phyloP scores from a whole-genome alignment of 1,140 invertebrate genomes.

The Cotesia vestalis region DNA sequence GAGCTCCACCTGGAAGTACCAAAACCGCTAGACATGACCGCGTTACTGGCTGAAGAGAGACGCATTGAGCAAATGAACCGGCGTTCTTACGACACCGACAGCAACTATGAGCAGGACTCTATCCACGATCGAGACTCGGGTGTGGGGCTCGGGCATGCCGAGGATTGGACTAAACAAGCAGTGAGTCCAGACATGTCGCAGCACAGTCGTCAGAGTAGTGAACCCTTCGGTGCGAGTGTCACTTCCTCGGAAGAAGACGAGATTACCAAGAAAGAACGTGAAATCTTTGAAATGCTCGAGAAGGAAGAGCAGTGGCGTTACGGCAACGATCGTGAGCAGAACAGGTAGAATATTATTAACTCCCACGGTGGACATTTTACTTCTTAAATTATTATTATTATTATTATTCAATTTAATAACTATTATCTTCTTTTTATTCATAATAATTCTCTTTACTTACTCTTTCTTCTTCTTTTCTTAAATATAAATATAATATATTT shows the following conservation, averaged over 20 bases:
- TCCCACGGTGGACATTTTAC: background rate
- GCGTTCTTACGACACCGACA: constrained; percentile 67
- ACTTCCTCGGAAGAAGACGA: constrained; percentile 79
- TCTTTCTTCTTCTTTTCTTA: constrained; percentile 9
- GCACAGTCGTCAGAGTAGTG: constrained; percentile 81
- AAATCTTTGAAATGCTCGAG: constrained; percentile 77
- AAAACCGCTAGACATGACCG: constrained; percentile 82
- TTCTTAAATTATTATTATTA: background rate
- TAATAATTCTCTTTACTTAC: background rate
- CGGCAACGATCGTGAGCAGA: constrained; percentile 55
- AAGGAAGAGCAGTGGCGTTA: constrained; percentile 72
- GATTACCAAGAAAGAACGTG: constrained; percentile 74
- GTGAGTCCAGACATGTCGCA: constrained; percentile 71
- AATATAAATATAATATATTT: constrained; percentile 5
- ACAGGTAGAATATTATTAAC: constrained; percentile 49
- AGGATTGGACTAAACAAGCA: constrained; percentile 70
- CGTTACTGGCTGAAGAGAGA: constrained; percentile 80
- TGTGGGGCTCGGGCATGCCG: constrained; percentile 73
- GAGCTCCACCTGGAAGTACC: constrained; percentile 71
- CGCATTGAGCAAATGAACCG: constrained; percentile 77
- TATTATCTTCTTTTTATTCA: constrained; percentile 11
- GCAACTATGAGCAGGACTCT: constrained; percentile 65
- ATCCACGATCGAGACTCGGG: constrained; percentile 75
- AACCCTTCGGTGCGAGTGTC: constrained; percentile 71
- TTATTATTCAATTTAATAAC: background rate